A percentile compares a stretch with the other conserved stretches of the same genome.
Conservation (phyloP, 2,113 vertebrate genomes). For the Ondatra zibethicus region DNA sequence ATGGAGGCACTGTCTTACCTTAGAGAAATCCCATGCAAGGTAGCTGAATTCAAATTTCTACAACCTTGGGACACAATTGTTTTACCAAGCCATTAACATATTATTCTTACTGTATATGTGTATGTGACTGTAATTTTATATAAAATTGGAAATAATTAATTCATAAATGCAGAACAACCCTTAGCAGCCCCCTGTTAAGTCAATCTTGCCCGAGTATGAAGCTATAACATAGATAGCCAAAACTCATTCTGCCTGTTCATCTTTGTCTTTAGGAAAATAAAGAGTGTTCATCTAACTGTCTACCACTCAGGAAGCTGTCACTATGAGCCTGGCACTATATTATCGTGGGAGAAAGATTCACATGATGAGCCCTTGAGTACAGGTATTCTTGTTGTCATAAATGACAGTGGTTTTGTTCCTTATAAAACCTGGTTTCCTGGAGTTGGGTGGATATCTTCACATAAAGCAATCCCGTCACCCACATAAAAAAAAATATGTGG, state of each 20-base stretch:
- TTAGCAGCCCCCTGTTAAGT: background rate
- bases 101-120: background rate
- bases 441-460: background rate
- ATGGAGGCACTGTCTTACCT: background rate
- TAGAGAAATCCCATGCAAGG: background rate
- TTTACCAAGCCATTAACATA: background rate
- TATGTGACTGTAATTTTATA: background rate
- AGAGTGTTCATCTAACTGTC: no score
- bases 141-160: background rate
- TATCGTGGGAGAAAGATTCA: background rate
- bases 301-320: background rate
- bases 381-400: background rate
- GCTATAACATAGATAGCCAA: background rate
- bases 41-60: background rate
- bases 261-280: background rate
- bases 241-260: background rate
- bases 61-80: background rate
- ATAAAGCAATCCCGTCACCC: background rate
- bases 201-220: background rate
- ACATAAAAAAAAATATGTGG: background rate
- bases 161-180: background rate
- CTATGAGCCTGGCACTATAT: background rate
- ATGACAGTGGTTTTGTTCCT: background rate
- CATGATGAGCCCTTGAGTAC: rapidly evolving
- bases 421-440: background rate